These are phyloP conservation scores for Pogonus chalceus DNA, from an alignment of 1,140 invertebrate species.

Conservation along the genomic window DNA sequence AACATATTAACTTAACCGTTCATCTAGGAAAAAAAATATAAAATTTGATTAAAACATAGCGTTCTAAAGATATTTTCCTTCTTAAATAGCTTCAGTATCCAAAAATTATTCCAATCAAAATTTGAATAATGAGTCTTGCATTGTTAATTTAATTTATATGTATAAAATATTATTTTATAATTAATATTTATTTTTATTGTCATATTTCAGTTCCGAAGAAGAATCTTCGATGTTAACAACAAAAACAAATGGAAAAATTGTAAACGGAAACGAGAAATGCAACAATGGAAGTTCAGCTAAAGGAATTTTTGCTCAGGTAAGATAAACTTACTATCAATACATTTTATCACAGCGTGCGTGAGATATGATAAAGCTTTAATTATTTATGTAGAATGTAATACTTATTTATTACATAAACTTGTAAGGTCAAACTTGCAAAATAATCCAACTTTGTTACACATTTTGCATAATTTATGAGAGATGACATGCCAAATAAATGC, in stretches of 20 bases:
- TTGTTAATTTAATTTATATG: background rate
- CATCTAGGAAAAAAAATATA: too few relatives aligned
- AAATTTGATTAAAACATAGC: too few relatives aligned
- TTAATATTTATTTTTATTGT: background rate
- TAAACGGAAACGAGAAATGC: background rate
- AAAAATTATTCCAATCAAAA: background rate
- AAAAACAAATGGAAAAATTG: background rate
- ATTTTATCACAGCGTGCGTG: too few relatives aligned
- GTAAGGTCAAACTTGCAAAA: background rate
- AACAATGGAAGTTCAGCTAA: background rate
- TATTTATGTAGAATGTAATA: background rate
- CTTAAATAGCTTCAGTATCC: too few relatives aligned
- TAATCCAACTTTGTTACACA: background rate
- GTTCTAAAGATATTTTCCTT: too few relatives aligned
- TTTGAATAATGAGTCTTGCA: background rate
- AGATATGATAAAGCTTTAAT: too few relatives aligned
- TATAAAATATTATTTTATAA: background rate
- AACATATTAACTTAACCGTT: too few relatives aligned
- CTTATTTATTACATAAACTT: background rate
- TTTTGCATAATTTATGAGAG: background rate
- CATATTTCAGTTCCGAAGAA: background rate
- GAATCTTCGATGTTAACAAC: background rate
- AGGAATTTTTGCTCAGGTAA: slow-evolving; percentile 3
- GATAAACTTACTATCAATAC: background rate
- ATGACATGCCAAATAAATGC: background rate